phyloP scores from a whole-genome alignment of 2,113 vertebrate species.

The Mesocricetus auratus region DNA sequence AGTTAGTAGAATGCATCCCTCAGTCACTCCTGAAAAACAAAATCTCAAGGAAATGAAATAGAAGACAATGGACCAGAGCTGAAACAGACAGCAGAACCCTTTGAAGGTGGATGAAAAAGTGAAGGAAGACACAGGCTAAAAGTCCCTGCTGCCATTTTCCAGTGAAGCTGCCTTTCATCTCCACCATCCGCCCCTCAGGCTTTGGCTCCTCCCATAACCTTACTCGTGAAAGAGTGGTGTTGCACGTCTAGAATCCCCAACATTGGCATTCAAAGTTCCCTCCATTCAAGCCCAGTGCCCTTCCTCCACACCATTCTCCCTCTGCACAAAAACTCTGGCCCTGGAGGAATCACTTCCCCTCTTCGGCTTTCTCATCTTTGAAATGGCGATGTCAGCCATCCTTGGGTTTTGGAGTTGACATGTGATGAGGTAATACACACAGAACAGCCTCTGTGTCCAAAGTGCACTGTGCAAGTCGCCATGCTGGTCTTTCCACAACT shows the following conservation, averaged over 20 bases:
- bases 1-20: background rate
- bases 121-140: background rate
- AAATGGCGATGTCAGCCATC: background rate
- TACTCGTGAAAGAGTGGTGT: background rate
- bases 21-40: background rate
- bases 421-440: background rate
- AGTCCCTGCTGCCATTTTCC: background rate
- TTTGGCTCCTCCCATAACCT: background rate
- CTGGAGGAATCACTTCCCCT: background rate
- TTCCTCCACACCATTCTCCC: background rate
- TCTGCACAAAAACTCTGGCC: background rate
- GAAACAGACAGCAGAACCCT: background rate
- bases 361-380: constrained; percentile 34
- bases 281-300: background rate
- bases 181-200: background rate
- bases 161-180: background rate
- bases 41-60: background rate
- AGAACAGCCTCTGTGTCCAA: background rate
- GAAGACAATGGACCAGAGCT: background rate
- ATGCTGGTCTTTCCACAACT: background rate
- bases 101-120: background rate
- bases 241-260: background rate
- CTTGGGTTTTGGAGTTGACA: background rate
- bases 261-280: background rate
- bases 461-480: background rate